Conservation (phyloP, 2,797 vertebrate genomes). For the Brachyrhaphis roseni region DNA sequence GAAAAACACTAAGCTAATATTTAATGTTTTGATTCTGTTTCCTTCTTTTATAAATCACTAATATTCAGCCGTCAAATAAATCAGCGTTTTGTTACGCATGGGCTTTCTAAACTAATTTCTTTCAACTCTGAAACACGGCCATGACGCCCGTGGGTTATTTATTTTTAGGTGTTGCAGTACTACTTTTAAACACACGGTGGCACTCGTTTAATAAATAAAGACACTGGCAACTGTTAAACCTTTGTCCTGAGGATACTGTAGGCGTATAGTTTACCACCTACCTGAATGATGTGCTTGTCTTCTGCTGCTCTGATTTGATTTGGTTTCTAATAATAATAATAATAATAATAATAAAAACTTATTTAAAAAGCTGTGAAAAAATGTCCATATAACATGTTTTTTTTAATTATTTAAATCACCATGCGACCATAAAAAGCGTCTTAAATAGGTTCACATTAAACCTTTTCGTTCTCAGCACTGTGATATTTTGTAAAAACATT, state of each 20-base stretch:
- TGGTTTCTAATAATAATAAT: not conserved
- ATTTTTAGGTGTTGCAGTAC: slow-evolving; percentile 2
- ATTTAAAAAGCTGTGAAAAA: not conserved
- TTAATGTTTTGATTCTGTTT: not conserved
- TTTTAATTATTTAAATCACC: too few species aligned
- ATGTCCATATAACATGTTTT: not conserved
- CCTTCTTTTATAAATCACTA: not conserved
- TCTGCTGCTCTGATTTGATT: not conserved
- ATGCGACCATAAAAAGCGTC: not conserved
- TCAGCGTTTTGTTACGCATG: not conserved
- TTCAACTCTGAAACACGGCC: not conserved
- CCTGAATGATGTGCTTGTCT: not conserved
- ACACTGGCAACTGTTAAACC: not conserved
- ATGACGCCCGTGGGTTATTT: not conserved
- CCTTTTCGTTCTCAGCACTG: not conserved
- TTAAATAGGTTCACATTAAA: not conserved
- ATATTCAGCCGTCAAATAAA: not conserved
- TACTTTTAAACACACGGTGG: slow-evolving; percentile 46
- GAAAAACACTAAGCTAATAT: not conserved
- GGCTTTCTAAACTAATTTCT: not conserved
- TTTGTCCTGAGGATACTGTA: not conserved
- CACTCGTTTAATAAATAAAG: not conserved
- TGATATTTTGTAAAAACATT: not conserved
- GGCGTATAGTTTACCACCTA: not conserved
- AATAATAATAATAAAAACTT: too few species aligned